Evolutionary conservation across 2,113 vertebrate species (phyloP).

Genomic region (Colaptes auratus): DNA sequence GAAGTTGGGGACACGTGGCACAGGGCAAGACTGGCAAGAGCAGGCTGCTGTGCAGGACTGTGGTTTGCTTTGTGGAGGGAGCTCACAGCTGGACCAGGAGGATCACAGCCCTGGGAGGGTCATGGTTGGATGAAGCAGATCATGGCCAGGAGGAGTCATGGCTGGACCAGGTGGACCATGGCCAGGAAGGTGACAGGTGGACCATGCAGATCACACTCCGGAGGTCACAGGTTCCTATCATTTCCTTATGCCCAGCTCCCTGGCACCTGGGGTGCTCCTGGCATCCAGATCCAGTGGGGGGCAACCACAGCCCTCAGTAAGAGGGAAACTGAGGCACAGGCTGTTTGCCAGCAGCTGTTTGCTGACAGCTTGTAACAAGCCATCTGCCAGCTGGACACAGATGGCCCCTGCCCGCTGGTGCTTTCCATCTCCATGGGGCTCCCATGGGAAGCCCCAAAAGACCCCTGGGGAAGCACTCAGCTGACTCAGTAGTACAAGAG

Average conservation of each 20-base stretch:
- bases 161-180: background rate
- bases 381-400: accelerated
- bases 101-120: no score
- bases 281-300: background rate
- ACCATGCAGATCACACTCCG: background rate
- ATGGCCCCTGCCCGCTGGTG: background rate
- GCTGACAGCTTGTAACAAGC: background rate
- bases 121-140: no score
- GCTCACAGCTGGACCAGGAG: background rate
- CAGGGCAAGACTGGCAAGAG: background rate
- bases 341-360: background rate
- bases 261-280: accelerated
- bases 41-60: background rate
- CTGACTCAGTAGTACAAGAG: background rate
- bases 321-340: background rate
- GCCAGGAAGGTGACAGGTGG: background rate
- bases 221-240: background rate
- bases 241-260: no score
- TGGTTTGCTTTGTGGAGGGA: background rate
- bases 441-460: background rate
- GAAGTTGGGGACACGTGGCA: background rate
- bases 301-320: accelerated
- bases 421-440: background rate
- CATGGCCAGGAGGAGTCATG: background rate
- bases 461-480: background rate